A percentile compares a stretch with the other conserved stretches of the same genome.
These are phyloP conservation scores for Ciconia stormi DNA, from an alignment of 2,113 vertebrate species.

Conservation along the genomic window DNA sequence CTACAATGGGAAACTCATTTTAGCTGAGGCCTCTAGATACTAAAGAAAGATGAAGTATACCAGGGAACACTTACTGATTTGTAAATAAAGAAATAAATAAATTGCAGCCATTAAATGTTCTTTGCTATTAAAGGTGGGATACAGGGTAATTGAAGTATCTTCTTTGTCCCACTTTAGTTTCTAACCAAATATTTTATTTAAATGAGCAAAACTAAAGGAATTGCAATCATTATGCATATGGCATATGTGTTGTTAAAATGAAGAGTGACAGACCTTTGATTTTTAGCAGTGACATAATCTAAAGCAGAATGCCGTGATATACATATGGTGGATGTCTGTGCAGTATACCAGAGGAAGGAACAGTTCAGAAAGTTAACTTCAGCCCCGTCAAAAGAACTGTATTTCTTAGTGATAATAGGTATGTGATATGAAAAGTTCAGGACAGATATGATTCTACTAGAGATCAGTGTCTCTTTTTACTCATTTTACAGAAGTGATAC, in stretches of 20 bases:
- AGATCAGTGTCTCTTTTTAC: background rate
- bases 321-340: constrained; percentile 37
- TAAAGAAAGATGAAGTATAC: background rate
- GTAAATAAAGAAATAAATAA: background rate
- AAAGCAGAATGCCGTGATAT: background rate
- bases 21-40: background rate
- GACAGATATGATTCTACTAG: background rate
- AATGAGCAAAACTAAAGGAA: background rate
- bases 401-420: background rate
- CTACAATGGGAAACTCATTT: background rate
- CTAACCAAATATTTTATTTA: background rate
- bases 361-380: constrained; percentile 29
- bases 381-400: background rate
- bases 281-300: constrained; percentile 12
- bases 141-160: background rate
- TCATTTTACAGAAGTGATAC: background rate
- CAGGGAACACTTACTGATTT: background rate
- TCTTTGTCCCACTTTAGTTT: background rate
- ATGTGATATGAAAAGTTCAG: background rate
- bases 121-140: background rate
- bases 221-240: background rate
- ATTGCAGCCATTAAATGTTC: background rate
- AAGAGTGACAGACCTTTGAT: constrained; percentile 41
- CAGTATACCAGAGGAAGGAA: background rate
- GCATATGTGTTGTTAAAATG: constrained; percentile 14